These are phyloP conservation scores for Gibbula magus DNA, from an alignment of 2,888 invertebrate species.

Conservation along the genomic window DNA sequence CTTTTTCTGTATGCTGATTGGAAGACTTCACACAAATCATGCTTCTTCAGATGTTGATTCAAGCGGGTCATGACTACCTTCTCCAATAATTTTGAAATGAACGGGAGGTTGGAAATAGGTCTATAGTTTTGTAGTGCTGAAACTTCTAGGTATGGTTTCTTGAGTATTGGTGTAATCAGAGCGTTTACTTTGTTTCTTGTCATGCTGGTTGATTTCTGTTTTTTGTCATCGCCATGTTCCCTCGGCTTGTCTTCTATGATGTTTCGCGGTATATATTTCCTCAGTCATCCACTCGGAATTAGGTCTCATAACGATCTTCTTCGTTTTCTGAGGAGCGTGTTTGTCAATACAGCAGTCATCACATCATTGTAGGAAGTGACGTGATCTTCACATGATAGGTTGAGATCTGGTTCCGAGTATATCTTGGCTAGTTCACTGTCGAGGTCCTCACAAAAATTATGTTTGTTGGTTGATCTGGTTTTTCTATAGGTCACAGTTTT, in stretches of 20 bases:
- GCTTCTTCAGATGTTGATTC: background rate
- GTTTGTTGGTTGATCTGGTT: background rate
- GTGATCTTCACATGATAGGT: background rate
- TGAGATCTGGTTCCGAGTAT: background rate
- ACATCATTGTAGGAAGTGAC: background rate
- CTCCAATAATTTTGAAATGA: background rate
- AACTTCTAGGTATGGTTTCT: background rate
- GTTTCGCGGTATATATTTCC: background rate
- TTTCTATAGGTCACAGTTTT: no score
- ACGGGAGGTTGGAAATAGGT: background rate
- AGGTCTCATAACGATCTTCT: background rate
- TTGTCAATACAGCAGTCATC: background rate
- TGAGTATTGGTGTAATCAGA: background rate
- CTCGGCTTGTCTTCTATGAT: background rate
- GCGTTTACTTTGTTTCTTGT: no score
- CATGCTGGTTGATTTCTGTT: background rate
- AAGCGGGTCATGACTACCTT: background rate
- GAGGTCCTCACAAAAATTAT: background rate
- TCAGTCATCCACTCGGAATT: slow-evolving; percentile 22
- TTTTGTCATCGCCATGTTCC: background rate
- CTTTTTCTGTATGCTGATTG: background rate
- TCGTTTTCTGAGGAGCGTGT: slow-evolving; percentile 6
- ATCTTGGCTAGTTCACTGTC: background rate
- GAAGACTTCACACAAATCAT: background rate
- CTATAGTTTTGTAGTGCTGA: background rate